These are phyloP conservation scores for Panagrolaimus sp. DNA, from an alignment of 1,140 invertebrate species.

Conservation along the genomic window DNA sequence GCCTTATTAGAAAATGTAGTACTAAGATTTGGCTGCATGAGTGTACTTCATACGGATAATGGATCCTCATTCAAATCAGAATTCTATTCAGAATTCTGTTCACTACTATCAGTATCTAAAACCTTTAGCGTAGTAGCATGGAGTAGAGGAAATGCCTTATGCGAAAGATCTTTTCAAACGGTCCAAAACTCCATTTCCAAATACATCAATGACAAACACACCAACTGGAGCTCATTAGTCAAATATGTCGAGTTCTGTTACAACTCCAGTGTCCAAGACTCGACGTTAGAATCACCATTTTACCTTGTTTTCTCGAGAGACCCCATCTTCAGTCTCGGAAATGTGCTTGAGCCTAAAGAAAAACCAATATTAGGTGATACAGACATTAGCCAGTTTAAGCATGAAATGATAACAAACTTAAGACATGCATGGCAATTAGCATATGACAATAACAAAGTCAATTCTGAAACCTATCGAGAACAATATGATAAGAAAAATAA, in stretches of 20 bases:
- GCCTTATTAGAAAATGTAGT: constrained; percentile 26
- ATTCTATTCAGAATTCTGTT: constrained; percentile 26
- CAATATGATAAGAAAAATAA: constrained; percentile 28
- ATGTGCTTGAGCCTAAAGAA: constrained; percentile 10
- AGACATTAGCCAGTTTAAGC: constrained; percentile 14
- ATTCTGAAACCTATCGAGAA: constrained; percentile 13
- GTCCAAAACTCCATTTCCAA: constrained; percentile 27
- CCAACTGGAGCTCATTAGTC: constrained; percentile 26
- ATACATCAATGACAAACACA: constrained; percentile 17
- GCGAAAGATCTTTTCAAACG: constrained; percentile 21
- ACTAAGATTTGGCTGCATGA: constrained; percentile 22
- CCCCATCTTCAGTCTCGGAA: constrained; percentile 23
- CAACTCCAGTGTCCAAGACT: constrained; percentile 24
- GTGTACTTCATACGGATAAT: constrained; percentile 24
- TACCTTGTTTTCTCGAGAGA: constrained; percentile 27
- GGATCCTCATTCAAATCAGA: constrained; percentile 22
- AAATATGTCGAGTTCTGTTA: constrained; percentile 24
- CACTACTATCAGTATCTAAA: constrained; percentile 21
- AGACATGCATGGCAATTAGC: constrained; percentile 25
- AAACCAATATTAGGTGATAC: neutral
- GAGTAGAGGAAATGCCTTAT: constrained; percentile 22
- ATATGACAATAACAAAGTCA: neutral
- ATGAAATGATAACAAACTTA: constrained; percentile 15
- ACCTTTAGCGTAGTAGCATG: constrained; percentile 23
- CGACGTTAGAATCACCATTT: constrained; percentile 24